Percentiles rank a stretch among this genome's conserved stretches.
Conservation (phyloP, 2,113 vertebrate species). For the Nothoprocta perdicaria region DNA sequence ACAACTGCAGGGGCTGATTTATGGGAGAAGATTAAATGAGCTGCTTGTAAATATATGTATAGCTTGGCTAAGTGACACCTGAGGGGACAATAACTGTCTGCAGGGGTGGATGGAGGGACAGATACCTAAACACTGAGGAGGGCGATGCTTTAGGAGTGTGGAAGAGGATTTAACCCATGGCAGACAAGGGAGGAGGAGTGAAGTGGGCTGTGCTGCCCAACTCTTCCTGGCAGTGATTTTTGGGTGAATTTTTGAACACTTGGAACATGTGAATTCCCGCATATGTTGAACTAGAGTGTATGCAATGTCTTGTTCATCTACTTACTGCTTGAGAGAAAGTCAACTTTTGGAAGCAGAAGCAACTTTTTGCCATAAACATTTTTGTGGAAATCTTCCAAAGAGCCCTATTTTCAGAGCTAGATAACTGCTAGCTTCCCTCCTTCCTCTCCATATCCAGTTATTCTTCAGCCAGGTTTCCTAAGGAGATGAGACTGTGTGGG, state of each 20-base stretch:
- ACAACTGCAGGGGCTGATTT: constrained; percentile 62
- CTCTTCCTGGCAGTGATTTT: neutral
- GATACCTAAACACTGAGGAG: neutral
- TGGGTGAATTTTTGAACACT: neutral
- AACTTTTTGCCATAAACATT: neutral
- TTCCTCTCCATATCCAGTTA: neutral
- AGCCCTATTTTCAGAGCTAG: neutral
- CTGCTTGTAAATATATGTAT: constrained; percentile 67
- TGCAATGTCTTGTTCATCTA: no score
- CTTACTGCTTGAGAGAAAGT: no score
- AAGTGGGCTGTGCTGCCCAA: fast-evolving
- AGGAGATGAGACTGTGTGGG: neutral
- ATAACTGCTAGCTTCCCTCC: neutral
- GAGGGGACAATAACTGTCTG: constrained; percentile 66
- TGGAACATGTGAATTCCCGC: no score
- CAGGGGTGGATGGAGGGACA: constrained; percentile 12
- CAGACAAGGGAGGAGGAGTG: neutral
- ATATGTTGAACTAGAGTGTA: no score
- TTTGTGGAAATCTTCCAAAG: neutral
- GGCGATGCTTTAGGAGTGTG: neutral
- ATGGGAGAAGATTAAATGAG: constrained; percentile 64
- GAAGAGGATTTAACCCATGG: neutral
- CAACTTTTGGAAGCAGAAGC: neutral
- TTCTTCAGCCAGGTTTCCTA: neutral
- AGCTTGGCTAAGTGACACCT: constrained; percentile 67